Base-by-base conservation (phyloP, 2,888 invertebrate species). In the Acrocyrtus sp. region DNA sequence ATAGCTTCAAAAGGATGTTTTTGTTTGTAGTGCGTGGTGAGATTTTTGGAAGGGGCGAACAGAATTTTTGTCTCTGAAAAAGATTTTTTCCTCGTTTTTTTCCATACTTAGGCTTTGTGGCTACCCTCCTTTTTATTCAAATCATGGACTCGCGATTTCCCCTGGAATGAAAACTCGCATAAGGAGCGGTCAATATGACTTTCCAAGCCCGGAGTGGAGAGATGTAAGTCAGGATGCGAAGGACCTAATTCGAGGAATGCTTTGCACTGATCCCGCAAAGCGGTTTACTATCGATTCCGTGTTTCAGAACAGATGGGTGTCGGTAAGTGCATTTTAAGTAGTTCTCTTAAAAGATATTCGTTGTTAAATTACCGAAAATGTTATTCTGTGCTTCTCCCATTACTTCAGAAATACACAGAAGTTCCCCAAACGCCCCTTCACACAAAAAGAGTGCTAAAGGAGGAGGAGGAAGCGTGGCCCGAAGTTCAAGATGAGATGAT, bases 401-500 rank as follows among this genome's bases (percentile, higher is more conserved):
- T 39, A 3, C 81, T 83, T 8, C 82, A 89, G 88, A 86, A 90
- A 84, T 92, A 91, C 85, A 92, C 92, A 0, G 91, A 91, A 78
- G 98, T 98, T 5, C 98, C 98, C 0, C 93, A 94, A 83, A 99
- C 98, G 0, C 98, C 98, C 0, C 87, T 99, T 12, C 93, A 94
- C 86, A 98, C 98, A 0, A 90, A 94, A 70, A 88, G 92, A 63
- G 90, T 98, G 82, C 87, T 99, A 22, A 90, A 92, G 29, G 98
- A 98, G 85, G 93, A 94, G 57, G 93, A 92, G 79, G 95, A 95
- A 80, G 90, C 92, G 66, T 99, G 98, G 98, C 93, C 93, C 0
- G 98, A 98, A 83, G 96, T 98, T 4, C 97, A 98, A 86, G 98
- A 98, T 85, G 98, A 98, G 86, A 98, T 99, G 98, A 98, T 95